Evolutionary conservation across 1,140 invertebrate species (phyloP).

Genomic region (Thaumetopoea pityocampa): DNA sequence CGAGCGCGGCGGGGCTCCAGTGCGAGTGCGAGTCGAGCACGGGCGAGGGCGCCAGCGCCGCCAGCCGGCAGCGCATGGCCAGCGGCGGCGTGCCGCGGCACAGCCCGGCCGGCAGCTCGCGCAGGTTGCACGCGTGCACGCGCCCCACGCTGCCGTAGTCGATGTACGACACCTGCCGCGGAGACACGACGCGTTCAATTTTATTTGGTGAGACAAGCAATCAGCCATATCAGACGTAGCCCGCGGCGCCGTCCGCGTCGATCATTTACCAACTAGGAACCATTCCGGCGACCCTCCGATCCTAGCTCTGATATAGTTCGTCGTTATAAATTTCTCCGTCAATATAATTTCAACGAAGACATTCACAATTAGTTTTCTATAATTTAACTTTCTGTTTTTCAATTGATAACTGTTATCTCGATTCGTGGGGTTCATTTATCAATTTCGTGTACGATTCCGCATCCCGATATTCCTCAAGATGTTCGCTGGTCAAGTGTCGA

Average conservation of each 20-base stretch:
- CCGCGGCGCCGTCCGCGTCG: too few relatives aligned
- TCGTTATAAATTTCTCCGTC: too few relatives aligned
- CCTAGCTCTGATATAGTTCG: too few relatives aligned
- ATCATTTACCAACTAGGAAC: too few relatives aligned
- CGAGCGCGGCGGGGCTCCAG: constrained; percentile 78
- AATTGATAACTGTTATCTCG: too few relatives aligned
- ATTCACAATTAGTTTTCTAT: too few relatives aligned
- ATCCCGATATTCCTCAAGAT: not conserved
- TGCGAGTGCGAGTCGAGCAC: constrained; percentile 73
- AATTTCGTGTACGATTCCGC: not conserved
- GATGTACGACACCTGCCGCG: constrained; percentile 81
- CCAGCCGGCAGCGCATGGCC: constrained; percentile 84
- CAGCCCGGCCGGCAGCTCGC: constrained; percentile 35
- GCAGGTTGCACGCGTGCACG: constrained; percentile 48
- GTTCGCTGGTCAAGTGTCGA: not conserved
- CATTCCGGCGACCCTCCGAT: too few relatives aligned
- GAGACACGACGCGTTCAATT: not conserved
- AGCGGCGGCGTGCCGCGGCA: constrained; percentile 64
- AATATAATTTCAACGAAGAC: too few relatives aligned
- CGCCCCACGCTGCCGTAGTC: constrained; percentile 84
- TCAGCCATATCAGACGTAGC: too few relatives aligned
- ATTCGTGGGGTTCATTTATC: too few relatives aligned
- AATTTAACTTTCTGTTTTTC: too few relatives aligned
- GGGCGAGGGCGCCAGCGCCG: constrained; percentile 80
- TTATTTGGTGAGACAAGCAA: too few relatives aligned